These are phyloP conservation scores for Drosophila trapezifrons DNA, from an alignment of 1,140 invertebrate species.

Conservation along the genomic window DNA sequence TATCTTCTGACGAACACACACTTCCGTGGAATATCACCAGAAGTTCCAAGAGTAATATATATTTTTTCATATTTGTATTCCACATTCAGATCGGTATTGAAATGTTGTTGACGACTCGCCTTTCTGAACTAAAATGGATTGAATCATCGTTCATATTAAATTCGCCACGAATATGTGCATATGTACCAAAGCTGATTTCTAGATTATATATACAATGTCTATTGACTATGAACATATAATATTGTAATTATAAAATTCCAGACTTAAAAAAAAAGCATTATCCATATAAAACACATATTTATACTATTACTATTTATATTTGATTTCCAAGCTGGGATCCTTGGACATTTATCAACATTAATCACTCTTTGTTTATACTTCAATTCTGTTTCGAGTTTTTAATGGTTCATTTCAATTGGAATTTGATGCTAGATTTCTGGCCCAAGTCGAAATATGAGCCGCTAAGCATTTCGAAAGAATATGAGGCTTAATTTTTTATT, in stretches of 20 bases:
- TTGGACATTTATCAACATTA: conserved; percentile 16
- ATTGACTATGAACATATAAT: too few species aligned
- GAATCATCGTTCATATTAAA: neutral
- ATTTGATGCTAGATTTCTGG: conserved; percentile 58
- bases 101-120: conserved; percentile 3
- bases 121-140: conserved; percentile 7
- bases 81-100: neutral
- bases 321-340: neutral
- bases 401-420: conserved; percentile 60
- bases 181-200: too few species aligned
- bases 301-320: neutral
- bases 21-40: neutral
- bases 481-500: conserved; percentile 21
- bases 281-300: too few species aligned
- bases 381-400: conserved; percentile 8
- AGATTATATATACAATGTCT: neutral
- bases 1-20: neutral
- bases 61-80: conserved; percentile 8
- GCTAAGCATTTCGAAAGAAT: conserved; percentile 19
- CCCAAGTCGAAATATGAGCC: conserved; percentile 28
- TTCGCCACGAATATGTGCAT: too few species aligned
- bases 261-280: neutral
- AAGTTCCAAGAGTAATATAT: conserved; percentile 7
- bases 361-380: conserved; percentile 14
- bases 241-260: neutral